Conservation (phyloP, 2,797 vertebrate genomes). For the Hirundo rustica region DNA sequence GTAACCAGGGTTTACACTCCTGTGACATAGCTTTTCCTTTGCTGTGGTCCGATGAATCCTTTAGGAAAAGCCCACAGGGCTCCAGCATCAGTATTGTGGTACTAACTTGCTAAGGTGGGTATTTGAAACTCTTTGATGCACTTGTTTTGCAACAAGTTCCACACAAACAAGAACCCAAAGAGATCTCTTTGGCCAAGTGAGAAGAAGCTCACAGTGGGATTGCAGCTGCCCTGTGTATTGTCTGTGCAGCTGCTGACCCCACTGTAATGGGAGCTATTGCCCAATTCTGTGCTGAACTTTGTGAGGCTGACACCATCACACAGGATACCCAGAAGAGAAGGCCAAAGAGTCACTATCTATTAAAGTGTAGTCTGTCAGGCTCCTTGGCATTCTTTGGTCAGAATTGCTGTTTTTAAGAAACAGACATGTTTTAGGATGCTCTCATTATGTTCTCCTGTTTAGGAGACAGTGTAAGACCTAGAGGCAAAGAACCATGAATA, state of each 20-base stretch:
- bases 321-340: neutral
- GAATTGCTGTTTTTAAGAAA: neutral
- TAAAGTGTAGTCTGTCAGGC: neutral
- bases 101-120: fast-evolving
- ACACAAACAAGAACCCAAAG: neutral
- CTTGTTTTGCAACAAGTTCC: neutral
- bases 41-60: neutral
- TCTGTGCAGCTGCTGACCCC: neutral
- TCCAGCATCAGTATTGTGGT: neutral
- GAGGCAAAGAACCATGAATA: neutral
- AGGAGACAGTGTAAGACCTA: neutral
- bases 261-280: neutral
- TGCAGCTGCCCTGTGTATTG: neutral
- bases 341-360: neutral
- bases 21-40: neutral
- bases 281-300: neutral
- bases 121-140: neutral
- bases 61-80: neutral
- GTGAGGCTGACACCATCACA: neutral
- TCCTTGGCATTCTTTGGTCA: neutral
- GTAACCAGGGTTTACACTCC: neutral
- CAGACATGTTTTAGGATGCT: neutral
- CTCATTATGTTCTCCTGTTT: neutral
- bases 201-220: neutral
- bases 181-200: neutral